Conservation (phyloP, 2,113 vertebrate species). For the Tilapia sparmanii region DNA sequence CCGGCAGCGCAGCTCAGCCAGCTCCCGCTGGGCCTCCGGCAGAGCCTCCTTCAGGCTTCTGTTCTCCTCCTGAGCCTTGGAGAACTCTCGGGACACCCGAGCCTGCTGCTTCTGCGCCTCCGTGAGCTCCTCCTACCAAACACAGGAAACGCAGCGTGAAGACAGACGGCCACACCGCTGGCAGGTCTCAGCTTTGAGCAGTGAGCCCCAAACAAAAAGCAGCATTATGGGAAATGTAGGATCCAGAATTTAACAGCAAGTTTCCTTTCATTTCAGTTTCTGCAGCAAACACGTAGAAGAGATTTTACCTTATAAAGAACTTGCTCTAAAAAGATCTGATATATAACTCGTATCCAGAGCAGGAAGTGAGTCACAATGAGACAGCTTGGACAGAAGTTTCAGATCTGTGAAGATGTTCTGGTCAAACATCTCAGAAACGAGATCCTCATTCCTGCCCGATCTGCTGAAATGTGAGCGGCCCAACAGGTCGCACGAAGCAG, state of each 20-base stretch:
- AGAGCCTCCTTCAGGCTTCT: constrained; percentile 67
- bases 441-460: neutral
- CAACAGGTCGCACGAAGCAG: neutral
- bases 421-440: neutral
- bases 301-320: neutral
- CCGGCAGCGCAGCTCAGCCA: constrained; percentile 62
- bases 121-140: constrained; percentile 76
- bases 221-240: neutral
- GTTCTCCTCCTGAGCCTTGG: constrained; percentile 72
- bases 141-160: neutral
- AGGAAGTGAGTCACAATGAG: neutral
- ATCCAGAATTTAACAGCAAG: neutral
- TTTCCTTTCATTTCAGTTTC: neutral
- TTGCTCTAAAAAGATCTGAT: neutral
- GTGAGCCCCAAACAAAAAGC: neutral
- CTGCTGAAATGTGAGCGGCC: neutral
- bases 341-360: neutral
- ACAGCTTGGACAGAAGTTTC: neutral
- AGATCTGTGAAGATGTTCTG: neutral
- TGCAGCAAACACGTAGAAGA: rapidly evolving
- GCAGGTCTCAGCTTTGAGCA: neutral
- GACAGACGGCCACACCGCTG: neutral
- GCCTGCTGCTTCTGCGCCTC: constrained; percentile 73
- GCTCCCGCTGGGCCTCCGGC: constrained; percentile 69
- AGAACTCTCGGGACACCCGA: constrained; percentile 69